Evolutionary conservation across 2,797 vertebrate genomes (phyloP), one percentile per base, ranked within the genome.

Genomic region (Hemibagrus guttatus): DNA sequence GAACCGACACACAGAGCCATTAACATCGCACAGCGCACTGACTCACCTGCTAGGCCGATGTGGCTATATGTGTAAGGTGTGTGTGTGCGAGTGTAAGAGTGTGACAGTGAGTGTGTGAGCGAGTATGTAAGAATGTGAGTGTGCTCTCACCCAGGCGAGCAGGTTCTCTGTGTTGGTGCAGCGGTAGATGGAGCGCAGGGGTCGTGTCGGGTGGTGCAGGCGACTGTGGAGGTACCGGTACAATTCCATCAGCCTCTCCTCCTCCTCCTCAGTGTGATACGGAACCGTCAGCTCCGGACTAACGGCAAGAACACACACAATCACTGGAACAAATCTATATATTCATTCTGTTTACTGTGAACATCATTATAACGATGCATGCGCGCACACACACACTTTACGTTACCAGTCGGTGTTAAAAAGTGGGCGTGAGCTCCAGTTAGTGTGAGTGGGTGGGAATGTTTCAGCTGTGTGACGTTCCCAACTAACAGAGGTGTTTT

Each of bases 181-280:
- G 92, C 96, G 97, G 94, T 99, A 99, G 92, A 98, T 97, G 87
- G 95, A 96, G 91, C 96, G 97, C 81, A 99, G 94, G 6, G 97
- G 98, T 84, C 96, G 96, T 0, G 96, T 96, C 46, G 97, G 97
- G 91, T 98, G 98, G 93, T 99, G 98, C 84, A 98, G 94, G 6
- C 95, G 95, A 93, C 98, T 98, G 92, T 99, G 98, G 80, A 99
- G 96, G 89, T 98, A 96, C 91, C 98, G 98, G 93, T 99, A 99
- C 90, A 98, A 91, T 72, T 94, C 95, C 95, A 99, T 94, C 35
- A 99, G 93, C 87, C 97, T 95, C 87, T 97, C 97, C 90, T 97
- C 97, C 90, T 98, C 96, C 86, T 96, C 95, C 69, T 97, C 96
- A 81, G 91, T 94, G 91, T 95, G 93, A 69, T 99, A 99, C 1